Conservation (phyloP, 2,888 invertebrate species). For the Oxystoma pomonae region DNA sequence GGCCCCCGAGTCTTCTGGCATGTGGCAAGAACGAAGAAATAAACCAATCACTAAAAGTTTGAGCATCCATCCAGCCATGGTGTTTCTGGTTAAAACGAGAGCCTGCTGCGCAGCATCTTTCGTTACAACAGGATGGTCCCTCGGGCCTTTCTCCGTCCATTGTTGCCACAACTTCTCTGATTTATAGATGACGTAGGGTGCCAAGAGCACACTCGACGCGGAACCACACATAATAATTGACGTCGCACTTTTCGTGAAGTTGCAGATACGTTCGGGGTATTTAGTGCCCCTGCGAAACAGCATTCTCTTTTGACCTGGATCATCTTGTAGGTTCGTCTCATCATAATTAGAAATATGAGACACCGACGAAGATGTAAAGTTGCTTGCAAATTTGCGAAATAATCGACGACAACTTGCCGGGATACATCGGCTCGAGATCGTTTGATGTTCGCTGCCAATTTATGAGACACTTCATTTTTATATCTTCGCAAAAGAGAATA, state of each 20-base stretch:
- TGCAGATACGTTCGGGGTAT: constrained; percentile 24
- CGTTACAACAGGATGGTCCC: constrained; percentile 27
- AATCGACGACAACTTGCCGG: too few relatives aligned
- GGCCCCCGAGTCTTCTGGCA: too few relatives aligned
- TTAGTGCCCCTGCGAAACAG: constrained; percentile 18
- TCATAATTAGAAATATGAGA: too few relatives aligned
- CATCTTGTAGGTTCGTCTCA: too few relatives aligned
- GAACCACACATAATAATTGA: constrained; percentile 38
- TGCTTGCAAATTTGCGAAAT: too few relatives aligned
- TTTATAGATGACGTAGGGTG: too few relatives aligned
- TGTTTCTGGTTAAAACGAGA: constrained; percentile 25
- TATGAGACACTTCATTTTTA: too few relatives aligned
- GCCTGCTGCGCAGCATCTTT: constrained; percentile 30
- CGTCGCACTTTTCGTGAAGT: constrained; percentile 26
- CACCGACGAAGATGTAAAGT: too few relatives aligned
- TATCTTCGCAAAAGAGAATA: too few relatives aligned
- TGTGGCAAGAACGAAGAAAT: too few relatives aligned
- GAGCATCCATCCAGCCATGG: constrained; percentile 25
- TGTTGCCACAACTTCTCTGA: constrained; percentile 33
- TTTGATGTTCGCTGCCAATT: too few relatives aligned
- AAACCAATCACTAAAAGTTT: constrained; percentile 32
- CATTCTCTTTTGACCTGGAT: constrained; percentile 23
- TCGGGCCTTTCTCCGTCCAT: constrained; percentile 35
- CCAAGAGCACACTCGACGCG: constrained; percentile 35
- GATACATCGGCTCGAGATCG: too few relatives aligned